Conservation (phyloP, 2,888 invertebrate genomes). For the Drosophila vallismaia region DNA sequence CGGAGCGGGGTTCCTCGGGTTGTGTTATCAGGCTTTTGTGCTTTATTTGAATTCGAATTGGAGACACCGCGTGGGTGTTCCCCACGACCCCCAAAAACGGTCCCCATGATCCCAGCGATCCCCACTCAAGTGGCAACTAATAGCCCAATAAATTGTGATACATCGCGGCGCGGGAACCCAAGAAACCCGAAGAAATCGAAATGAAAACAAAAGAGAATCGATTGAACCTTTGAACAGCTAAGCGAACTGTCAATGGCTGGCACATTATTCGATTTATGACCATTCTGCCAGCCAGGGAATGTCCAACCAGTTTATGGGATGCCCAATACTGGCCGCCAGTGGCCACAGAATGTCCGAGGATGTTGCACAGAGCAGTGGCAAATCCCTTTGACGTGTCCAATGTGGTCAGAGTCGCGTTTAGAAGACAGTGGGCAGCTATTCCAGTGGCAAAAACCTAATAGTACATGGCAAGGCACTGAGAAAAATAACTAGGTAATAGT, state of each 20-base stretch:
- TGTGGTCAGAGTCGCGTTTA: slow-evolving; percentile 23
- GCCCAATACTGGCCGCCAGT: not conserved
- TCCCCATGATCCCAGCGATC: slow-evolving; percentile 27
- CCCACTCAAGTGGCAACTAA: slow-evolving; percentile 73
- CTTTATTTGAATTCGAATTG: slow-evolving; percentile 52
- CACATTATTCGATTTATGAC: slow-evolving; percentile 58
- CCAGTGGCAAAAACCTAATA: slow-evolving; percentile 24
- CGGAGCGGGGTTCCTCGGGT: slow-evolving; percentile 26
- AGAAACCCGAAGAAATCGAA: slow-evolving; percentile 10
- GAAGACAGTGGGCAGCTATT: slow-evolving; percentile 33
- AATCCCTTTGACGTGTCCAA: slow-evolving; percentile 68
- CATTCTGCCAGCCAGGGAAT: slow-evolving; percentile 32
- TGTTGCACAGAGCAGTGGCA: slow-evolving; percentile 35
- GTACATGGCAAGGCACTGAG: slow-evolving; percentile 16
- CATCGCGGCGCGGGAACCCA: slow-evolving; percentile 12
- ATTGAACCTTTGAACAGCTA: slow-evolving; percentile 38
- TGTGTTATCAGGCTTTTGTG: slow-evolving; percentile 62
- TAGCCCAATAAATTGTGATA: slow-evolving; percentile 68
- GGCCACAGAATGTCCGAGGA: not conserved
- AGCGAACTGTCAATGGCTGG: slow-evolving; percentile 54
- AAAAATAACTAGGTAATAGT: too few relatives aligned
- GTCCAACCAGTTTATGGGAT: slow-evolving; percentile 52
- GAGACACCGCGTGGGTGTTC: slow-evolving; percentile 64
- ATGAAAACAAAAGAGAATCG: slow-evolving; percentile 18
- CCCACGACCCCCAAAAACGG: slow-evolving; percentile 9